A percentile compares a stretch with the other conserved stretches of the same genome.
These are phyloP conservation scores for Brienomyrus longianalis DNA, from an alignment of 2,113 vertebrate genomes.

Conservation along the genomic window DNA sequence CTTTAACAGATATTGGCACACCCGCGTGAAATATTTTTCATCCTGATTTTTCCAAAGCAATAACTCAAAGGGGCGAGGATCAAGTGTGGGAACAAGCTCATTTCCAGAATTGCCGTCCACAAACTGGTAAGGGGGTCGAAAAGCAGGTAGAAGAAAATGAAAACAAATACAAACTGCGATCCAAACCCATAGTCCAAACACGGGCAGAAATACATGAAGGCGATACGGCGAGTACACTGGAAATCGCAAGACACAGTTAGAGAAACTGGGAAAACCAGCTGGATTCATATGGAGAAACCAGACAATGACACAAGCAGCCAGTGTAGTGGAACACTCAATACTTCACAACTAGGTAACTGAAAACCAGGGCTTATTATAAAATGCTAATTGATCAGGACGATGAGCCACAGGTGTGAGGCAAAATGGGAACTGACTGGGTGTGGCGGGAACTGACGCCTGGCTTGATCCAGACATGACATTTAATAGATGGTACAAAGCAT, in stretches of 20 bases:
- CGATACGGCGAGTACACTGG: neutral
- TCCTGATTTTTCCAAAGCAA: neutral
- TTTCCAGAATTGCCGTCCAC: neutral
- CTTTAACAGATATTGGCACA: neutral
- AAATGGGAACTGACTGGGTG: neutral
- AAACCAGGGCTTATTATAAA: neutral
- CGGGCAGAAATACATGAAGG: neutral
- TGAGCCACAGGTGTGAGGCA: neutral
- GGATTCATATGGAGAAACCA: neutral
- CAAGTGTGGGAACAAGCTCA: neutral
- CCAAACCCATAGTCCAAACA: neutral
- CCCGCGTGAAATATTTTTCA: neutral
- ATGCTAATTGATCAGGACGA: neutral
- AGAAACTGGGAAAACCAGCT: neutral
- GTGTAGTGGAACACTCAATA: neutral
- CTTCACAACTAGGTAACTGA: neutral
- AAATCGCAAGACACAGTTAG: neutral
- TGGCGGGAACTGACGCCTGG: neutral
- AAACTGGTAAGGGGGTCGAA: neutral
- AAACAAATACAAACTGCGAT: neutral
- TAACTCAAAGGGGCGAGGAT: neutral
- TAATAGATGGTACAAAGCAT: neutral
- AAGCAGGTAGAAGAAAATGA: neutral
- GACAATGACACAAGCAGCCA: neutral
- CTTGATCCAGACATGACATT: neutral